These are phyloP conservation scores for Morelia viridis DNA, from an alignment of 2,797 vertebrate genomes.

Conservation along the genomic window DNA sequence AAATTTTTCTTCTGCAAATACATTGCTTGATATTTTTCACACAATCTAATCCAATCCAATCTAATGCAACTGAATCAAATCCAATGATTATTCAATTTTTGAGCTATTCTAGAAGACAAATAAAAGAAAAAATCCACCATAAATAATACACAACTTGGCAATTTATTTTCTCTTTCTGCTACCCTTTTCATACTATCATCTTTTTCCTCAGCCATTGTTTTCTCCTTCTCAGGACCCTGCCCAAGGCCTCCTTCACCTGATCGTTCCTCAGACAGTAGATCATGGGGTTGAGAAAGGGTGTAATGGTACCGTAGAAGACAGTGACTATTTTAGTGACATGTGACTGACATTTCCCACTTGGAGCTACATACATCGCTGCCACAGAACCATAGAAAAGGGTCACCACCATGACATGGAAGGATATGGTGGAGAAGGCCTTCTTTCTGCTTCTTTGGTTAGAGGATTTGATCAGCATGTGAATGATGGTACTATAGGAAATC, in stretches of 20 bases:
- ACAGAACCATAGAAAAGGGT: constrained; percentile 55
- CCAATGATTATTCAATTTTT: no score
- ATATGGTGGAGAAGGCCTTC: constrained; percentile 58
- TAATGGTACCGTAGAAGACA: constrained; percentile 54
- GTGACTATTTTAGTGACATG: constrained; percentile 45
- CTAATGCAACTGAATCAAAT: no score
- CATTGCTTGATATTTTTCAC: no score
- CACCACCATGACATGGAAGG: constrained; percentile 50
- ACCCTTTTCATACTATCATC: background rate
- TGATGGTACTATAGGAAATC: constrained; percentile 25
- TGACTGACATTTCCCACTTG: constrained; percentile 27
- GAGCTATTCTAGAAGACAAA: no score
- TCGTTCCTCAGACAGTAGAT: constrained; percentile 37
- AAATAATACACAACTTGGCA: no score
- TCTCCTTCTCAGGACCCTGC: background rate
- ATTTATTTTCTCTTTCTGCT: no score
- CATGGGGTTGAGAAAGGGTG: constrained; percentile 56
- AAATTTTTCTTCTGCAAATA: no score
- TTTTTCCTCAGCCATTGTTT: background rate
- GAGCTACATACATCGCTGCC: constrained; percentile 46
- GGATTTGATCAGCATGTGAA: constrained; percentile 40
- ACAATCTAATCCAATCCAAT: no score
- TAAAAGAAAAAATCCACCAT: no score
- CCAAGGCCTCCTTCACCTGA: background rate
- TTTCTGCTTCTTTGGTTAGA: constrained; percentile 37